Evolutionary conservation across 2,113 vertebrate species (phyloP), one percentile per base, ranked within the genome.

Genomic region (Paradisaea rubra): DNA sequence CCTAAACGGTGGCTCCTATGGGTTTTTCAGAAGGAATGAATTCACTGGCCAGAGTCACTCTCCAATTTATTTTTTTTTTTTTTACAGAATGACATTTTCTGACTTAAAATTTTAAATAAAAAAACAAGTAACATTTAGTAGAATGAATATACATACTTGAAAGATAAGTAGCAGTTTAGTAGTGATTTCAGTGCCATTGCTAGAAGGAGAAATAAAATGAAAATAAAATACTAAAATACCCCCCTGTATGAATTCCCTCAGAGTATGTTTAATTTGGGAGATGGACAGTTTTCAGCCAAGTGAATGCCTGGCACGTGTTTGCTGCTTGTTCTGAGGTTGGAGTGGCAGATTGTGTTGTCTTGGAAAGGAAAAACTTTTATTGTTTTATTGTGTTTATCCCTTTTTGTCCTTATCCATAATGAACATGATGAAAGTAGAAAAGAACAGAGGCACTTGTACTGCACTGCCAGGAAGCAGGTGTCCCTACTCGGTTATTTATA

Each of bases 401-500:
- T 64, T 86, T 95, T 94, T 47, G 60, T 89, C 52, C 19, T 42
- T 81, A 76, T 68, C 86, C 39, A 23, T 68, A 91, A 65, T 77
- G 68, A 82, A 78, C 23, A 50, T 30, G 15, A 41, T 71, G 39
- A 35, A 94, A 83, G 50, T 44, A 66, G 52, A 81, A 77, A 64
- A 81, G 57, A 83, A 30, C 12, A 60, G 63, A 54, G 44, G 39
- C 88, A 78, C 60, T 86, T 73, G 35, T 66, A 37, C 21, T 31
- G 72, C 70, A 41, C 42, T 6, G 61, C 88, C 73, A 76, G 77
- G 78, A 66, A 91, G 69, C 91, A 85, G 94, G 88, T 89, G 56
- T 88, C 87, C 82, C 73, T 68, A 4, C 44, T 81, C 6, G 3
- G 87, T 88, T 96, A 87, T 95, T 96, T 94, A 91, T 65, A 96